These are phyloP conservation scores for Clunio marinus DNA, from an alignment of 2,888 invertebrate genomes.

Conservation along the genomic window DNA sequence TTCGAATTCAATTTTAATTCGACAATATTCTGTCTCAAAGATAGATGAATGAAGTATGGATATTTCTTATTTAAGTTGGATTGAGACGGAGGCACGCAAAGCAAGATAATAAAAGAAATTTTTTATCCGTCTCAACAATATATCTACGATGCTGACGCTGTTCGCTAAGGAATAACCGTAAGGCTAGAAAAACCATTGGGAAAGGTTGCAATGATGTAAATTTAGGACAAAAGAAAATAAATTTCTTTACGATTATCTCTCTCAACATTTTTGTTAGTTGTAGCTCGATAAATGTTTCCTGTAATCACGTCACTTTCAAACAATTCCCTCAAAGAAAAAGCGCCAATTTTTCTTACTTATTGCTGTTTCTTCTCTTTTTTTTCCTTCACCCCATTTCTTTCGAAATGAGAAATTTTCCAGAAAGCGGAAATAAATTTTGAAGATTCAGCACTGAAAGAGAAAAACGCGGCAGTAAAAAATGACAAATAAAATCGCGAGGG, in stretches of 20 bases:
- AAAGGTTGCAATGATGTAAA: no score
- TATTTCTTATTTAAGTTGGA: no score
- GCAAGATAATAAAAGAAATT: no score
- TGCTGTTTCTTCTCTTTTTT: neutral
- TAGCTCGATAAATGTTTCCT: no score
- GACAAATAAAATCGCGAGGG: constrained; percentile 21
- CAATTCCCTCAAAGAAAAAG: neutral
- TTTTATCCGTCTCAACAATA: no score
- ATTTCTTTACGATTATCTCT: neutral
- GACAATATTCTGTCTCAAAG: neutral
- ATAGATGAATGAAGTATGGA: neutral
- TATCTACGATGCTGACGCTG: no score
- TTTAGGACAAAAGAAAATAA: no score
- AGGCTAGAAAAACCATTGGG: no score
- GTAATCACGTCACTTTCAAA: neutral
- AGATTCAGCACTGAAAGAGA: constrained; percentile 5
- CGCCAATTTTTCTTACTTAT: neutral
- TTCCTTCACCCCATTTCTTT: neutral
- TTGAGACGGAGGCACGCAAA: no score
- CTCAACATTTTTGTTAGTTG: no score
- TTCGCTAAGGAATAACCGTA: no score
- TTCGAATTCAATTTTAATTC: constrained; percentile 1
- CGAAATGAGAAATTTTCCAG: neutral
- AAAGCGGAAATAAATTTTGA: constrained; percentile 12
- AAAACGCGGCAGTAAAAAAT: constrained; percentile 16